phyloP scores from a whole-genome alignment of 2,888 invertebrate genomes.

The Temnothorax rugatulus region DNA sequence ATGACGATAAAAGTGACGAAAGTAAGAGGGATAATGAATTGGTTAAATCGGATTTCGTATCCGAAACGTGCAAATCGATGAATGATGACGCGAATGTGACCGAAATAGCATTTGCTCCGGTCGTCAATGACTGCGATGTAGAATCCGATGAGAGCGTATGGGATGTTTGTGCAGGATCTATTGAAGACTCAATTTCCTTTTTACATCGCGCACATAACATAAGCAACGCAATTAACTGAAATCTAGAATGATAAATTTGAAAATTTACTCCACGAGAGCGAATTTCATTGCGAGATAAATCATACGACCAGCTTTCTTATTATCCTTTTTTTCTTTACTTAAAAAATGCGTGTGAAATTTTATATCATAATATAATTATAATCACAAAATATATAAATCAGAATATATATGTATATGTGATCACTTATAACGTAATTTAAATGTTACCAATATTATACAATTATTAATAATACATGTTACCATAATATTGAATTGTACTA shows the following conservation, averaged over 20 bases:
- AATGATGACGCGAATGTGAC: not conserved
- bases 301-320: not conserved
- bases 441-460: not conserved
- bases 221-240: not conserved
- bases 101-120: not conserved
- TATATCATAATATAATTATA: not conserved
- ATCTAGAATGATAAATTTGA: not conserved
- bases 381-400: not conserved
- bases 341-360: not conserved
- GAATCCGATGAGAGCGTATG: conserved; percentile 39
- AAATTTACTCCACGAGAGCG: not conserved
- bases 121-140: conserved; percentile 68
- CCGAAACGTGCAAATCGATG: not conserved
- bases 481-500: not conserved
- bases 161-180: not conserved
- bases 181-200: not conserved
- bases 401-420: not conserved
- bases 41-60: not conserved
- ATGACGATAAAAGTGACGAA: not conserved
- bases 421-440: not conserved
- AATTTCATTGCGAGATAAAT: not conserved
- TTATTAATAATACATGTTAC: not conserved
- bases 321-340: not conserved
- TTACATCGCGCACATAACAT: not conserved
- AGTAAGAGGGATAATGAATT: not conserved